Evolutionary conservation across 2,888 invertebrate species (phyloP), one percentile per base, ranked within the genome.

Genomic region (Trachelus iudaicus): DNA sequence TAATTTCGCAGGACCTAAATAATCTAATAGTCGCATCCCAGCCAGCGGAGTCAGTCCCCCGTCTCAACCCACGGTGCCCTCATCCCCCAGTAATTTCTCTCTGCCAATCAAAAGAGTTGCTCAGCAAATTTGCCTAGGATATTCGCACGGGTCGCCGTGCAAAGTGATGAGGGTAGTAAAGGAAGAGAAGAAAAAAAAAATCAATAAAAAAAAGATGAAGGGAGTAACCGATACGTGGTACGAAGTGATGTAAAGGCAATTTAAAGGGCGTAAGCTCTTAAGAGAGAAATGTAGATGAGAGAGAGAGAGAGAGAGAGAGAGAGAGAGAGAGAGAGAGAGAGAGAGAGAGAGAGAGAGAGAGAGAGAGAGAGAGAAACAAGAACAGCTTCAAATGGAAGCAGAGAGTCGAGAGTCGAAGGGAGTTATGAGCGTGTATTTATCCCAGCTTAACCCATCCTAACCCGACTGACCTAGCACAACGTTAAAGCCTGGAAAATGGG

Each of bases 351-450:
- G 40, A 40, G 6, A 4, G 6, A 23, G 31, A 40, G 75, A 37
- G 68, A 73, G 71, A 33, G 31, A 77, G 30, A n/a, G 30, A 37
- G 68, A 71, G 77, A 73, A 68, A 76, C 78, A 75, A 73, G 73
- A 37, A 76, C 79, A 77, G 79, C 31, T 33, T 33, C 23, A n/a
- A 69, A n/a, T 33, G 69, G 69, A 69, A 31, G 33, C 30, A 11
- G 11, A 33, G 69, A 69, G 33, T 33, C 31, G 30, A 33, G 69
- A 69, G 15, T 33, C 31, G 75, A 75, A 11, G 83, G 15, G 77
- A 84, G 83, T 85, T 85, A 84, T 83, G 84, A 84, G 81, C 80
- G 77, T 31, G 83, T 87, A 88, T 89, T 89, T 88, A 88, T 89
- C 86, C 85, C 77, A 79, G 85, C 85, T 87, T 88, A 88, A 84